Conservation (phyloP, 2,113 vertebrate species). For the Dipodomys merriami region DNA sequence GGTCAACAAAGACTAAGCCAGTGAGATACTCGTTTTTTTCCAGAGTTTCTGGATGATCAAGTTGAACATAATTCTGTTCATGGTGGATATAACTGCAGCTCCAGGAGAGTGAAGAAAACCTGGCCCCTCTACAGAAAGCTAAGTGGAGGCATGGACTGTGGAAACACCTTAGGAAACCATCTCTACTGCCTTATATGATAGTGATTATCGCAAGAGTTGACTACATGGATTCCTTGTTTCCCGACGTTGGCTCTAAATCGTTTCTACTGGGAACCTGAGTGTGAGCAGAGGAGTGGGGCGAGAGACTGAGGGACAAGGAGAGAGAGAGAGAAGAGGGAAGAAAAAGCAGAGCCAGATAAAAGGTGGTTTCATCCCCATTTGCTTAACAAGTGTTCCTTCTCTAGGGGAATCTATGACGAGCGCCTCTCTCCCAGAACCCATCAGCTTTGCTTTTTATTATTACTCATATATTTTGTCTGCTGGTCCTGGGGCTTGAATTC, state of each 20-base stretch:
- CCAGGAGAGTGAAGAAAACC: constrained; percentile 34
- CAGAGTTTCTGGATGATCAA: background rate
- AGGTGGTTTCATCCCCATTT: accelerated
- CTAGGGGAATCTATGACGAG: background rate
- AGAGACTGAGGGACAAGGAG: background rate
- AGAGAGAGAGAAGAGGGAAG: background rate
- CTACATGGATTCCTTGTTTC: background rate
- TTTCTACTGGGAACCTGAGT: constrained; percentile 33
- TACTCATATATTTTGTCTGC: too few relatives aligned
- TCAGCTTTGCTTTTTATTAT: background rate
- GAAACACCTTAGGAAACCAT: background rate
- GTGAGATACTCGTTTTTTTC: background rate
- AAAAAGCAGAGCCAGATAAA: background rate
- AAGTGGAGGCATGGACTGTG: background rate
- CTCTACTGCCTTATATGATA: background rate
- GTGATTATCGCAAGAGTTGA: background rate
- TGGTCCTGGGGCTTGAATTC: too few relatives aligned
- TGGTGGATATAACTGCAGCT: constrained; percentile 28
- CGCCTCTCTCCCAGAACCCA: background rate
- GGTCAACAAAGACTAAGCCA: constrained; percentile 1
- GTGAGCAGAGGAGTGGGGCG: background rate
- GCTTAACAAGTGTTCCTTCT: background rate
- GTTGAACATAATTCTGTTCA: constrained; percentile 8
- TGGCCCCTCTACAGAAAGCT: constrained; percentile 20
- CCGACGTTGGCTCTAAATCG: background rate